These are phyloP conservation scores for Brachyistius frenatus DNA, from an alignment of 2,113 vertebrate genomes.

Conservation along the genomic window DNA sequence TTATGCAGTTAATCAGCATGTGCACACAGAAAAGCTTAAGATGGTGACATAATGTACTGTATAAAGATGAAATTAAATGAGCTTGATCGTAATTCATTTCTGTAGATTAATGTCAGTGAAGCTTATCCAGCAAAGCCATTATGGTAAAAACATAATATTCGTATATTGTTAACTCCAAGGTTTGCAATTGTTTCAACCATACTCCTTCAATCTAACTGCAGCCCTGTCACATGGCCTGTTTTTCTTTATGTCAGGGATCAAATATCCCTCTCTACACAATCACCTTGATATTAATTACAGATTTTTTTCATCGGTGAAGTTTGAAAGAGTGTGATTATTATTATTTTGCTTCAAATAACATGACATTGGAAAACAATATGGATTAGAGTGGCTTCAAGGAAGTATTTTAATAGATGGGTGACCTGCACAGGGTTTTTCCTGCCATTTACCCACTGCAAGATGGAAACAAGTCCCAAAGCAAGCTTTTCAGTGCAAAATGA, in stretches of 20 bases:
- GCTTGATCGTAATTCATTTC: neutral
- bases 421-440: too few relatives aligned
- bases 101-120: neutral
- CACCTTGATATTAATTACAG: too few relatives aligned
- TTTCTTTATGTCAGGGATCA: neutral
- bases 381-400: too few relatives aligned
- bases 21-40: slow-evolving; percentile 3
- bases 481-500: too few relatives aligned
- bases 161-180: neutral
- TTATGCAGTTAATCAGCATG: slow-evolving; percentile 40
- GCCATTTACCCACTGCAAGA: too few relatives aligned
- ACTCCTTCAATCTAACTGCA: neutral
- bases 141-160: neutral
- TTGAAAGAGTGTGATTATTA: too few relatives aligned
- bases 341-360: too few relatives aligned
- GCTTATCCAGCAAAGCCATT: neutral
- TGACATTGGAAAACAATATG: too few relatives aligned
- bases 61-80: slow-evolving; percentile 1
- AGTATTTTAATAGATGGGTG: too few relatives aligned
- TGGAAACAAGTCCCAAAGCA: too few relatives aligned
- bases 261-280: neutral
- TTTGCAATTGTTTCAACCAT: neutral
- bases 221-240: neutral
- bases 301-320: too few relatives aligned
- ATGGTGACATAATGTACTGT: slow-evolving; percentile 6